phyloP scores from a whole-genome alignment of 2,797 vertebrate genomes.

The Rhinophrynus dorsalis region DNA sequence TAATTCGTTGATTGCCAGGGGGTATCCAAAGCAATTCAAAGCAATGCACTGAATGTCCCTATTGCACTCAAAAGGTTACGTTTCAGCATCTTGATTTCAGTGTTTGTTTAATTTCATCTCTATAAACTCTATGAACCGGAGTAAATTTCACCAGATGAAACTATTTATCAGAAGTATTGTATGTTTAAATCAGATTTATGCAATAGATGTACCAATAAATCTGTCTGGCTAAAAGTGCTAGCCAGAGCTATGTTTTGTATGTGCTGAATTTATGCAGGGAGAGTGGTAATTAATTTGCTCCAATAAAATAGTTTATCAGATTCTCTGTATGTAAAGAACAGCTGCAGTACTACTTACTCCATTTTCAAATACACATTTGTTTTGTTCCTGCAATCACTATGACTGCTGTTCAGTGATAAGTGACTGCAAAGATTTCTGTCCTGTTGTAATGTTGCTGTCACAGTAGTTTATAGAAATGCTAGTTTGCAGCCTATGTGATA shows the following conservation, averaged over 20 bases:
- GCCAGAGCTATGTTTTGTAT: not conserved
- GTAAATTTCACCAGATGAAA: not conserved
- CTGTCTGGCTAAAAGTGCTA: conserved; percentile 16
- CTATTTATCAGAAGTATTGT: conserved; percentile 15
- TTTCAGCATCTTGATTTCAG: not conserved
- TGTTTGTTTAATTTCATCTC: conserved; percentile 11
- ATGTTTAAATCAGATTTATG: conserved; percentile 26
- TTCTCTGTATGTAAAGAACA: not conserved
- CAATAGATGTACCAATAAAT: conserved; percentile 14
- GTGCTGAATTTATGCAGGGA: conserved; percentile 17
- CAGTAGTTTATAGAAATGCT: not conserved
- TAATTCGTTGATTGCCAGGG: too few relatives aligned
- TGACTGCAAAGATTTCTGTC: conserved; percentile 1
- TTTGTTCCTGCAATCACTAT: not conserved
- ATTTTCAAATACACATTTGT: not conserved
- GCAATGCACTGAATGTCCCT: too few relatives aligned
- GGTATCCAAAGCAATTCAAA: too few relatives aligned
- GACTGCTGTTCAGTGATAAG: conserved; percentile 1
- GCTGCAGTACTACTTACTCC: not conserved
- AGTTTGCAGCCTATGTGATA: not conserved
- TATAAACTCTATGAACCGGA: not conserved
- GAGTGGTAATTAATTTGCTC: conserved; percentile 22
- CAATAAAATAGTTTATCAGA: conserved; percentile 8
- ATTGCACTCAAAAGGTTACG: too few relatives aligned
- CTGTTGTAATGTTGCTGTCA: conserved; percentile 1